Conservation (phyloP, 2,113 vertebrate genomes). For the Morone chrysops region DNA sequence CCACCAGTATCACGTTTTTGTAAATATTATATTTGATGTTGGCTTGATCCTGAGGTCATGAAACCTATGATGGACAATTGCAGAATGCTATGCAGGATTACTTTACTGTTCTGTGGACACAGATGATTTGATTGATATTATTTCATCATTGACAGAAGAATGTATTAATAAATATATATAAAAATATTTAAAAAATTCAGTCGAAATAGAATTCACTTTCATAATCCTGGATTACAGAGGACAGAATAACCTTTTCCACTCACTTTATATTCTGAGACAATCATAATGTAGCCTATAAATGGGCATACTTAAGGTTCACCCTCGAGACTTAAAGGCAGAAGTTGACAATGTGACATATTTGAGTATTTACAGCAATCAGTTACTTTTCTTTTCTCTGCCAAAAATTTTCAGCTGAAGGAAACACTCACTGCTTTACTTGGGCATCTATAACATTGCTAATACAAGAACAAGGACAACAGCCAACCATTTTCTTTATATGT, state of each 20-base stretch:
- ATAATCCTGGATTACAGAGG: conserved; percentile 17
- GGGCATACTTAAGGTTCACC: background rate
- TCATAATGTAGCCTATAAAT: conserved; percentile 4
- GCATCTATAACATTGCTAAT: conserved; percentile 37
- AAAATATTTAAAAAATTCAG: conserved; percentile 1
- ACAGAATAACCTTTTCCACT: background rate
- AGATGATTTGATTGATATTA: background rate
- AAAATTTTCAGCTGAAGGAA: conserved; percentile 20
- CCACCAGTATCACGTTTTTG: background rate
- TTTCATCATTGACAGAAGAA: background rate
- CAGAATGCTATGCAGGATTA: background rate
- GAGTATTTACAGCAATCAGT: conserved; percentile 17
- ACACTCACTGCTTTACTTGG: conserved; percentile 14
- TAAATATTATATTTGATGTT: background rate
- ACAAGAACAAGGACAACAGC: conserved; percentile 45
- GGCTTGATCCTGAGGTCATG: background rate
- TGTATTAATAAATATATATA: background rate
- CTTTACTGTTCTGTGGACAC: background rate
- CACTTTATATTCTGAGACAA: background rate
- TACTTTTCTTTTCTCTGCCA: conserved; percentile 12
- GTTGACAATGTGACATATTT: conserved; percentile 18
- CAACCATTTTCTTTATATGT: conserved; percentile 58
- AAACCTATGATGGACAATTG: background rate
- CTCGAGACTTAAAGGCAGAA: background rate
- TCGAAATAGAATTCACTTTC: background rate